These are phyloP conservation scores for Drosophila helvetica DNA, from an alignment of 2,888 invertebrate species.

Conservation along the genomic window DNA sequence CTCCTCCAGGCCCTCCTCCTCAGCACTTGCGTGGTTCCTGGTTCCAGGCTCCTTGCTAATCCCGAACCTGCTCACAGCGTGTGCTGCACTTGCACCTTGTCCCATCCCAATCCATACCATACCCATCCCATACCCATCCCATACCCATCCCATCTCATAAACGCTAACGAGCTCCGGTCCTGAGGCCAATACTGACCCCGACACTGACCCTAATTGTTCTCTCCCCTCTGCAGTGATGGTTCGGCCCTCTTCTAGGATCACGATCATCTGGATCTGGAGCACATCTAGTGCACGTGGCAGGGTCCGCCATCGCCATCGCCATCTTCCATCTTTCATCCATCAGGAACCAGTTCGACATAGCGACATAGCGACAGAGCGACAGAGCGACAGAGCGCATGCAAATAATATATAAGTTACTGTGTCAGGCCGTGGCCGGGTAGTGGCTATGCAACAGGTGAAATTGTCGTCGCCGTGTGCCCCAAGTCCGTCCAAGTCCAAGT, in stretches of 20 bases:
- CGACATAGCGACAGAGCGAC: neutral
- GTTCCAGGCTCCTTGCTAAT: neutral
- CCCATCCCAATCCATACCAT: neutral
- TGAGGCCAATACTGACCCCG: slow-evolving; percentile 2
- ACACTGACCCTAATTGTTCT: slow-evolving; percentile 38
- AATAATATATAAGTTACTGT: slow-evolving; percentile 82
- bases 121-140: too few species aligned
- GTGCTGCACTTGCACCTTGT: neutral
- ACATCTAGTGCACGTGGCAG: slow-evolving; percentile 50
- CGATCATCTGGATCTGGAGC: neutral
- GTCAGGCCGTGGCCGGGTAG: slow-evolving; percentile 60
- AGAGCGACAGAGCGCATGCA: slow-evolving; percentile 62
- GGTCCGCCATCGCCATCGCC: slow-evolving; percentile 28
- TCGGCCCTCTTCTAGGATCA: neutral
- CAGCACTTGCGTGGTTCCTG: neutral
- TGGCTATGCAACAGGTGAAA: slow-evolving; percentile 79
- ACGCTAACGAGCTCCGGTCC: slow-evolving; percentile 4
- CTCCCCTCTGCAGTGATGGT: slow-evolving; percentile 12
- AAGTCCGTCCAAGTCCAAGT: slow-evolving; percentile 26
- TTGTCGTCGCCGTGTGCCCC: slow-evolving; percentile 77
- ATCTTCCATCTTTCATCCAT: neutral
- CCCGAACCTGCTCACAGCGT: neutral
- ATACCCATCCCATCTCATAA: neutral
- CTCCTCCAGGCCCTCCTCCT: neutral
- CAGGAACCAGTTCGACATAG: slow-evolving; percentile 36